Conservation (phyloP, 1,140 invertebrate species). For the Bombus pyrosoma region DNA sequence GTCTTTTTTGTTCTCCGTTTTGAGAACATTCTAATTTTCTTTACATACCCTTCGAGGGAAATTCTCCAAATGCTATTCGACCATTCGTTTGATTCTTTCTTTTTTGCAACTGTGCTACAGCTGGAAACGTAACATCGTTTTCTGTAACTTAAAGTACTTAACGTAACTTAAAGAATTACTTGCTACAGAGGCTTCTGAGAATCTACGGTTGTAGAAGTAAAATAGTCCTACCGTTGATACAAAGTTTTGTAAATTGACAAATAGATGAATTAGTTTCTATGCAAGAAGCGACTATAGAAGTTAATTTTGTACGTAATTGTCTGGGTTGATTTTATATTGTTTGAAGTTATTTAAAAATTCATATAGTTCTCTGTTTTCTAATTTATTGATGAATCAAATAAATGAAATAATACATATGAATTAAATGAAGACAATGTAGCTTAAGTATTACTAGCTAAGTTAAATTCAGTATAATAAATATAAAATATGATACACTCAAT, state of each 20-base stretch:
- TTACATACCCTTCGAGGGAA: neutral
- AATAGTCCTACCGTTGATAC: too few relatives aligned
- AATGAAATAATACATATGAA: too few relatives aligned
- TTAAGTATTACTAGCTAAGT: too few relatives aligned
- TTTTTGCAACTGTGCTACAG: neutral
- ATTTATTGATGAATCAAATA: neutral
- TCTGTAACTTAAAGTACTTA: neutral
- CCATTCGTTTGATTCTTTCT: neutral
- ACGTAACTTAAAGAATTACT: too few relatives aligned
- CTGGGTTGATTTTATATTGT: too few relatives aligned
- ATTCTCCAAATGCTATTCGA: conserved; percentile 1
- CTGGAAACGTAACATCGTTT: neutral
- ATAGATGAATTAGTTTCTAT: neutral
- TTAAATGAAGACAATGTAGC: neutral
- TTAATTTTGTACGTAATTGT: neutral
- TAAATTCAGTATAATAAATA: too few relatives aligned
- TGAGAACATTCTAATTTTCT: conserved; percentile 28
- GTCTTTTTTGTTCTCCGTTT: neutral
- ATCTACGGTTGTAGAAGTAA: neutral
- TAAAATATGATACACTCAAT: too few relatives aligned
- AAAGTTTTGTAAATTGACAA: neutral
- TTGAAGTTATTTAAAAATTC: neutral
- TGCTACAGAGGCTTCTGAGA: neutral
- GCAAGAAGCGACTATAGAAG: neutral
- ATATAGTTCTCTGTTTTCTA: neutral